phyloP scores from a whole-genome alignment of 2,113 vertebrate species.

The Diadophis punctatus region DNA sequence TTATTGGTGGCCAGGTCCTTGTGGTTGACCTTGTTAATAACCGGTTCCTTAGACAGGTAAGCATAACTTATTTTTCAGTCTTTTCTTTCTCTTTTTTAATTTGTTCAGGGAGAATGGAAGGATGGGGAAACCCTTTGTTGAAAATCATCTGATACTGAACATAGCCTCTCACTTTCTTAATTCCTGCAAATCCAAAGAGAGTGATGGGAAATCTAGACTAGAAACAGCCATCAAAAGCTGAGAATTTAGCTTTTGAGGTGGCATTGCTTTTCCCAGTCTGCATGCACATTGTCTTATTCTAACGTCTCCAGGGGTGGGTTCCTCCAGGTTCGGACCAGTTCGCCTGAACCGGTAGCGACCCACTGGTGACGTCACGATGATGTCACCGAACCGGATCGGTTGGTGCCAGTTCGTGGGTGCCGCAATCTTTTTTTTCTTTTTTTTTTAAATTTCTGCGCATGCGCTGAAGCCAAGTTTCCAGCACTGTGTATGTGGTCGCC shows the following conservation, averaged over 20 bases:
- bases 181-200: not conserved
- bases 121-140: fast-evolving
- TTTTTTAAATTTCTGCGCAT: too few species aligned
- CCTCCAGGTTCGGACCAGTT: too few species aligned
- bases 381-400: too few species aligned
- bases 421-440: too few species aligned
- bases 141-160: fast-evolving
- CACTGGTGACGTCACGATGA: too few species aligned
- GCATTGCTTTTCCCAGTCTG: not conserved
- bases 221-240: not conserved
- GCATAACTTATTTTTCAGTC: fast-evolving
- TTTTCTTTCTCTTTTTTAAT: fast-evolving
- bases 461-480: too few species aligned
- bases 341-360: too few species aligned
- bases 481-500: too few species aligned
- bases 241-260: not conserved
- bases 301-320: too few species aligned
- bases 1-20: slow-evolving; percentile 75
- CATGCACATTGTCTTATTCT: not conserved
- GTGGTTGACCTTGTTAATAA: slow-evolving; percentile 92
- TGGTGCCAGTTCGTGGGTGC: too few species aligned
- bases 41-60: slow-evolving; percentile 91
- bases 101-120: not conserved
- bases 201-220: not conserved
- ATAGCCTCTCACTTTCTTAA: not conserved